These are phyloP conservation scores for Helicolenus hilgendorfi DNA, from an alignment of 2,797 vertebrate genomes.

Conservation along the genomic window DNA sequence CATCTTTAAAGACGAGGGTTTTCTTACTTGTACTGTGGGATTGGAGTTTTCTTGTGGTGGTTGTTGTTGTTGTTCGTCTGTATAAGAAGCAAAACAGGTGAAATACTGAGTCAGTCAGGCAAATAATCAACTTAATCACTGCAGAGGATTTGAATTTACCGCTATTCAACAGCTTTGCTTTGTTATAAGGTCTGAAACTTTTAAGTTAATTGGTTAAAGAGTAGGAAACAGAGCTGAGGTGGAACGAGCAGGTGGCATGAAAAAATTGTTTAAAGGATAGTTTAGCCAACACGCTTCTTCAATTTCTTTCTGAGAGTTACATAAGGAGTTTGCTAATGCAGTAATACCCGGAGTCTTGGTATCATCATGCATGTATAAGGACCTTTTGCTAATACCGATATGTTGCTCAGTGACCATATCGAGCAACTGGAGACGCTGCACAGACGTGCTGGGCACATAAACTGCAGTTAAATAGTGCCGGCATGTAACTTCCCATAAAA, in stretches of 20 bases:
- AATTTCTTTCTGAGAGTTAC: not conserved
- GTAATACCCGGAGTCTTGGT: not conserved
- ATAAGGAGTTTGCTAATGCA: not conserved
- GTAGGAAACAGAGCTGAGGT: not conserved
- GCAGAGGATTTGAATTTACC: not conserved
- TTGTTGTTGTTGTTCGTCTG: slow-evolving; percentile 40
- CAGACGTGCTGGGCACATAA: not conserved
- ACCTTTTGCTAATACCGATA: not conserved
- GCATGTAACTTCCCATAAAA: not conserved
- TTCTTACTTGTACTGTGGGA: slow-evolving; percentile 65
- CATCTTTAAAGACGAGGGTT: not conserved
- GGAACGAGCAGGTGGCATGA: not conserved
- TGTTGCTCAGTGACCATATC: not conserved
- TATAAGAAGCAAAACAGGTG: not conserved
- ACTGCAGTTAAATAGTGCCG: not conserved
- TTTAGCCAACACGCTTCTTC: not conserved
- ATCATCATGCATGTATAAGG: not conserved
- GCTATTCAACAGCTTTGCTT: not conserved
- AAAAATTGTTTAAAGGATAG: not conserved
- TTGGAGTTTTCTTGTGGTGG: slow-evolving; percentile 13
- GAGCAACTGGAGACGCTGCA: not conserved
- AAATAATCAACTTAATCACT: not conserved
- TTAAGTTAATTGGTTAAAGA: not conserved
- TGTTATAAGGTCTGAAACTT: not conserved
- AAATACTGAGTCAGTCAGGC: not conserved